Percentiles rank a stretch among this genome's conserved stretches.
Evolutionary conservation across 2,113 vertebrate genomes (phyloP).

Genomic region (Ceyx melanurus): DNA sequence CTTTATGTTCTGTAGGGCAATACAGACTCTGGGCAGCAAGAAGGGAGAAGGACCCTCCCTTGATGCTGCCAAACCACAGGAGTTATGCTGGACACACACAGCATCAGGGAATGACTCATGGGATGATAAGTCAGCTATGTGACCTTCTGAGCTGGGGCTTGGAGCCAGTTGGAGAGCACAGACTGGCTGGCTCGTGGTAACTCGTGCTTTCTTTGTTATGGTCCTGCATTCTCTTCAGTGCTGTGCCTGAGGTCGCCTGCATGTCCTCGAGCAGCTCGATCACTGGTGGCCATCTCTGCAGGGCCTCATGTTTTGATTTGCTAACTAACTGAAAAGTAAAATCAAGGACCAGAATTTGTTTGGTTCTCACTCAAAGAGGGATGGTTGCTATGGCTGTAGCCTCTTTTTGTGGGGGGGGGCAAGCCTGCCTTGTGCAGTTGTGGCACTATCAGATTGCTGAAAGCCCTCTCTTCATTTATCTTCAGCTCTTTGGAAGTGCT

Average conservation of each 20-base stretch:
- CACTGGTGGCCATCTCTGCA: neutral
- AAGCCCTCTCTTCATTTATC: neutral
- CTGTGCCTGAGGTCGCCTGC: neutral
- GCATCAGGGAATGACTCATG: neutral
- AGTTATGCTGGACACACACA: neutral
- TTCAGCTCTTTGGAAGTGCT: neutral
- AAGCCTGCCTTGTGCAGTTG: neutral
- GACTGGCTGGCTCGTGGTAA: neutral
- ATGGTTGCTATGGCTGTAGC: neutral
- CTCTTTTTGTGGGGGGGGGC: neutral
- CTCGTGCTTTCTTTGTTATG: neutral
- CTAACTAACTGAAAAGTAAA: no score
- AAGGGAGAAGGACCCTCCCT: neutral
- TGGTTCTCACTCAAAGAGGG: no score
- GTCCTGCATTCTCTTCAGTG: neutral
- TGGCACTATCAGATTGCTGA: neutral
- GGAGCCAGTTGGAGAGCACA: neutral
- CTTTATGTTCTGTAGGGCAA: neutral
- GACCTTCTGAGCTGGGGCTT: constrained; percentile 20
- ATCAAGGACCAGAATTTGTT: no score
- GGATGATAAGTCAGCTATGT: constrained; percentile 6
- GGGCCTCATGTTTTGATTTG: neutral
- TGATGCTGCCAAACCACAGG: neutral
- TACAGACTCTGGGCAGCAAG: neutral
- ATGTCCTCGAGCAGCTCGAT: neutral